phyloP scores from a whole-genome alignment of 2,113 vertebrate species.

The Percopsis transmontana region DNA sequence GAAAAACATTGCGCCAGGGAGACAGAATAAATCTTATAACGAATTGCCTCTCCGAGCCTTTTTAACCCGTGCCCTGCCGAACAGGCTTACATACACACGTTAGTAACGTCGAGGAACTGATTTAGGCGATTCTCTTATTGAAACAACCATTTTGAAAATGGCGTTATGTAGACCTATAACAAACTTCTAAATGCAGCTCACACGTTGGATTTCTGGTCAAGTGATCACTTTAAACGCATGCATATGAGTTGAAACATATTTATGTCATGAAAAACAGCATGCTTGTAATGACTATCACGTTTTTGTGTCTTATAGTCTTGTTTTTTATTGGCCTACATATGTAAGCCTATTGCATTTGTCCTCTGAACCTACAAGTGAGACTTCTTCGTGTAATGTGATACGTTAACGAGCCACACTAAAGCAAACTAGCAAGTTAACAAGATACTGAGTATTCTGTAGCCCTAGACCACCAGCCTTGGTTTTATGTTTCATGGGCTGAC shows the following conservation, averaged over 20 bases:
- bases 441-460: constrained; percentile 31
- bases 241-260: not conserved
- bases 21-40: constrained; percentile 82
- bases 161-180: constrained; percentile 13
- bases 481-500: constrained; percentile 30
- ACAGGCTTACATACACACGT: not conserved
- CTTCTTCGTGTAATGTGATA: constrained; percentile 55
- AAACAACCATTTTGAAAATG: constrained; percentile 46
- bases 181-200: not conserved
- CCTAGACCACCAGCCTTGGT: constrained; percentile 49
- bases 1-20: constrained; percentile 83
- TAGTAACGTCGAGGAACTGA: constrained; percentile 16
- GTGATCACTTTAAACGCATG: not conserved
- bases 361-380: constrained; percentile 10
- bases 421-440: constrained; percentile 51
- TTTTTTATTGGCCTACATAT: not conserved
- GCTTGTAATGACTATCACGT: not conserved
- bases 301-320: not conserved
- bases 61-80: constrained; percentile 71
- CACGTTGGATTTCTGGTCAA: not conserved
- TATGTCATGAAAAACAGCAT: not conserved
- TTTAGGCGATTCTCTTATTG: constrained; percentile 44
- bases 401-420: constrained; percentile 44
- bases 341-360: constrained; percentile 22
- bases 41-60: constrained; percentile 65